phyloP scores from a whole-genome alignment of 2,797 vertebrate genomes.

The Phaenicophaeus curvirostris region DNA sequence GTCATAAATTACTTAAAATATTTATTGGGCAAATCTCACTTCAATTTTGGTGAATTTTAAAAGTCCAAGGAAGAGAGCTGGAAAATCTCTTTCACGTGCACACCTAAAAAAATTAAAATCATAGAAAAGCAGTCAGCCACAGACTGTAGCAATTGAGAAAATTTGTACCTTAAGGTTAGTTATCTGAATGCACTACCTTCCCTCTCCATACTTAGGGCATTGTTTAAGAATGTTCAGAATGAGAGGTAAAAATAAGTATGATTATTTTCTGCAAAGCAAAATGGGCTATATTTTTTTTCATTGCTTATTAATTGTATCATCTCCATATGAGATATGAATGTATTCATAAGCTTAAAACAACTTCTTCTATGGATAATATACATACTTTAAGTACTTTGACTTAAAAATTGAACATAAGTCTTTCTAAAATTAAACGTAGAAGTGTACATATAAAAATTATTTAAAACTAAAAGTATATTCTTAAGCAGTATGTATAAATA shows the following conservation, averaged over 20 bases:
- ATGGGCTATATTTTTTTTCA: slow-evolving; percentile 64
- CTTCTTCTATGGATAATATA: slow-evolving; percentile 83
- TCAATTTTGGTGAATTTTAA: slow-evolving; percentile 62
- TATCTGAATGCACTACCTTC: slow-evolving; percentile 14
- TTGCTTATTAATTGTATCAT: slow-evolving; percentile 73
- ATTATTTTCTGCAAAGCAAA: slow-evolving; percentile 61
- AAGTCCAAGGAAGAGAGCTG: slow-evolving; percentile 61
- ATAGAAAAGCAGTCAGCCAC: slow-evolving; percentile 65
- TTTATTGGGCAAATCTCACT: slow-evolving; percentile 60
- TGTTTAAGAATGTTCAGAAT: slow-evolving; percentile 55
- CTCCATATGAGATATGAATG: slow-evolving; percentile 79
- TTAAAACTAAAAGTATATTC: slow-evolving; percentile 86
- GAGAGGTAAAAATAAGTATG: slow-evolving; percentile 41
- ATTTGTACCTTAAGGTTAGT: background rate
- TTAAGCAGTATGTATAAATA: slow-evolving; percentile 90
- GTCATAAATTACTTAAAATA: slow-evolving; percentile 65
- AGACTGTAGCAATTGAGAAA: slow-evolving; percentile 68
- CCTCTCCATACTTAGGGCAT: slow-evolving; percentile 14
- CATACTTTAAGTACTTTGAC: slow-evolving; percentile 83
- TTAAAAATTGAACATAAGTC: slow-evolving; percentile 77
- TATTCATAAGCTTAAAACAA: slow-evolving; percentile 80
- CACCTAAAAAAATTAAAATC: slow-evolving; percentile 25
- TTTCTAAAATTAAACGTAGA: slow-evolving; percentile 84
- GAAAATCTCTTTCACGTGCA: slow-evolving; percentile 39
- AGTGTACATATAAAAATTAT: slow-evolving; percentile 84